Evolutionary conservation across 2,113 vertebrate species (phyloP).

Genomic region (Strigops habroptila): DNA sequence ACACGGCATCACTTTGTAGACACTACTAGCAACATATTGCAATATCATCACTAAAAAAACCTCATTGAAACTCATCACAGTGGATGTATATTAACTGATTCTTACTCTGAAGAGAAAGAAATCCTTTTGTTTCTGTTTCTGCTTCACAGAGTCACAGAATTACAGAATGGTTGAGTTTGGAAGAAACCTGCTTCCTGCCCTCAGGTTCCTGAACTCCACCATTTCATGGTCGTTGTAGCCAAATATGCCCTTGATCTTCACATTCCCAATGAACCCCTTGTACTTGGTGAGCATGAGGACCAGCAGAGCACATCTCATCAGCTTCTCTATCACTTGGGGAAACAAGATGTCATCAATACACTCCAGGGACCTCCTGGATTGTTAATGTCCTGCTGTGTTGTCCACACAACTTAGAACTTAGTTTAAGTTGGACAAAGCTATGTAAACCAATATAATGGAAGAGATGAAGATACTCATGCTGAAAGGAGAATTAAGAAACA

Average conservation of each 20-base stretch:
- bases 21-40: not conserved
- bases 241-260: not conserved
- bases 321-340: not conserved
- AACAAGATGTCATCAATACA: not conserved
- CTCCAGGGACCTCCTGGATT: not conserved
- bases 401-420: not conserved
- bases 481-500: not conserved
- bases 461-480: not conserved
- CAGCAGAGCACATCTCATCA: not conserved
- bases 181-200: not conserved
- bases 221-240: not conserved
- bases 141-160: not conserved
- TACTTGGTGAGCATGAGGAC: not conserved
- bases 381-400: not conserved
- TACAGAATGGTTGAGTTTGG: not conserved
- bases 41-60: not conserved
- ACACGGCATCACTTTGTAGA: not conserved
- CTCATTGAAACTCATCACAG: not conserved
- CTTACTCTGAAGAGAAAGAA: not conserved
- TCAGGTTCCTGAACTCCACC: not conserved
- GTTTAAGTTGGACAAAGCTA: not conserved
- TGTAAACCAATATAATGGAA: not conserved
- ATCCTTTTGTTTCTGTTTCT: not conserved
- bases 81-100: not conserved
- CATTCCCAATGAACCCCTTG: not conserved